Conservation (phyloP, 2,113 vertebrate genomes). For the Macquaria australasica region DNA sequence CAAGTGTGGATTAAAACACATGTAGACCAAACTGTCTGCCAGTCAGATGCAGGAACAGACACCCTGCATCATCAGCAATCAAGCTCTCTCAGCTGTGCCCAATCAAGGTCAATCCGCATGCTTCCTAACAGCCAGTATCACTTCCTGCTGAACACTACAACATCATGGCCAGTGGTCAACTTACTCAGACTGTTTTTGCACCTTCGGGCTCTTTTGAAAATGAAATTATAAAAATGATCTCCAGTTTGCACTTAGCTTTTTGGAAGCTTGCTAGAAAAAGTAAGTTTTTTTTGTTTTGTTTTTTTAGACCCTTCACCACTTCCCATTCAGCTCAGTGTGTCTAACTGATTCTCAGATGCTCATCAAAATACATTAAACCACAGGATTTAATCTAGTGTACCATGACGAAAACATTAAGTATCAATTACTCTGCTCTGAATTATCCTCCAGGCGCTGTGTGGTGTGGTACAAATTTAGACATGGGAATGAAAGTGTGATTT, state of each 20-base stretch:
- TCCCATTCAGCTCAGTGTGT: constrained; percentile 16
- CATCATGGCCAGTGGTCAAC: constrained; percentile 18
- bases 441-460: constrained; percentile 49
- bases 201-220: constrained; percentile 50
- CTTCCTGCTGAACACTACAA: constrained; percentile 29
- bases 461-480: constrained; percentile 63
- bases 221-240: constrained; percentile 73
- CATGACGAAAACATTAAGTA: constrained; percentile 74
- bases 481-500: constrained; percentile 49
- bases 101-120: constrained; percentile 68
- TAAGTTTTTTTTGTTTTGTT: constrained; percentile 67
- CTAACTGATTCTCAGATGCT: constrained; percentile 51
- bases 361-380: constrained; percentile 62
- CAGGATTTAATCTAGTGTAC: constrained; percentile 61
- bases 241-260: constrained; percentile 71
- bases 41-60: constrained; percentile 36
- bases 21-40: constrained; percentile 5
- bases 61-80: constrained; percentile 53
- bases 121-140: constrained; percentile 7
- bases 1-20: not conserved
- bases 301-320: not conserved
- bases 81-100: constrained; percentile 67
- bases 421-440: constrained; percentile 70
- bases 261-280: constrained; percentile 78
- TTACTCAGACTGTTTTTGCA: constrained; percentile 20